These are phyloP conservation scores for Chaunax sp. DNA, from an alignment of 2,797 vertebrate species.

Conservation along the genomic window DNA sequence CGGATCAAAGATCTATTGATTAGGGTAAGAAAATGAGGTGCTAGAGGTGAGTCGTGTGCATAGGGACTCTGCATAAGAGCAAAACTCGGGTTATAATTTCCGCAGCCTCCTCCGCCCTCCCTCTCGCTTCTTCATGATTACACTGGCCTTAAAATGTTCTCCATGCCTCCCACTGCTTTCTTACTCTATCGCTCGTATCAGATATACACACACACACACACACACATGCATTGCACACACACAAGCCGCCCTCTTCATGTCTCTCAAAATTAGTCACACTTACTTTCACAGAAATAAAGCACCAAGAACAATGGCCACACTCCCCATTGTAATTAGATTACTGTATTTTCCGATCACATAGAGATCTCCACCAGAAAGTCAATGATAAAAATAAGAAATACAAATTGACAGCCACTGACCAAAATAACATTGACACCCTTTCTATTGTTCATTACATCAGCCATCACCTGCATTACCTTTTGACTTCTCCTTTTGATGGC, in stretches of 20 bases:
- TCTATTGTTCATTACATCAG: slow-evolving; percentile 4
- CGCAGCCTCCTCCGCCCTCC: slow-evolving; percentile 35
- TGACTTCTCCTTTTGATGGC: too few species aligned
- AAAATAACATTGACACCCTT: slow-evolving; percentile 2
- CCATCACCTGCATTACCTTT: neutral
- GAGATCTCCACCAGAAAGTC: slow-evolving; percentile 35
- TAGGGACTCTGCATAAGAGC: neutral
- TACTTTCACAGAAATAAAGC: slow-evolving; percentile 67
- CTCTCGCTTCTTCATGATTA: slow-evolving; percentile 52
- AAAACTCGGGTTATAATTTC: slow-evolving; percentile 67
- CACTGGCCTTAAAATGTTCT: slow-evolving; percentile 46
- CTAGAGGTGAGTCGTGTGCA: slow-evolving; percentile 13
- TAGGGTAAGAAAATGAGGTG: slow-evolving; percentile 58
- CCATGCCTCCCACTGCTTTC: slow-evolving; percentile 54
- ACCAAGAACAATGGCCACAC: slow-evolving; percentile 44
- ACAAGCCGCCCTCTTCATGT: slow-evolving; percentile 29
- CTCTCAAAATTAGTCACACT: slow-evolving; percentile 75
- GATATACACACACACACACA: slow-evolving; percentile 39
- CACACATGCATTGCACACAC: slow-evolving; percentile 20
- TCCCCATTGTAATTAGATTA: slow-evolving; percentile 35
- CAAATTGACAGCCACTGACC: slow-evolving; percentile 21
- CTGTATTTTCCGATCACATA: slow-evolving; percentile 52
- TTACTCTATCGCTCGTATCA: slow-evolving; percentile 28
- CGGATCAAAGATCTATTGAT: slow-evolving; percentile 75
- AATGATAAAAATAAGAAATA: slow-evolving; percentile 27